Percentiles rank a stretch among this genome's conserved stretches.
Evolutionary conservation across 2,888 invertebrate genomes (phyloP).

Genomic region (Erannis defoliaria): DNA sequence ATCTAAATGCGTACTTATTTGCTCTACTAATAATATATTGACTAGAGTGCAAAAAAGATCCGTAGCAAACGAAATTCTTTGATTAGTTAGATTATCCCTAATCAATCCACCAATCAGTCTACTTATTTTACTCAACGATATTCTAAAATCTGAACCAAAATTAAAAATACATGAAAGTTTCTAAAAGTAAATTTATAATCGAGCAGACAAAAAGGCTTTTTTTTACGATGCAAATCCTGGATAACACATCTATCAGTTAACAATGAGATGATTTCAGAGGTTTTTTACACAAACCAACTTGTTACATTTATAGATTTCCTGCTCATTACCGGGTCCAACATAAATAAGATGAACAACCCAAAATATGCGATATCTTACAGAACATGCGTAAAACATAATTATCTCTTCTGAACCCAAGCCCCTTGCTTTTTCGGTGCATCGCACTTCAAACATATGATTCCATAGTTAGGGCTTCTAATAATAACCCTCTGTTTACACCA

Average conservation of each 20-base stretch:
- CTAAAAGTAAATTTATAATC: not conserved
- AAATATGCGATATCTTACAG: no score
- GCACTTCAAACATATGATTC: conserved; percentile 61
- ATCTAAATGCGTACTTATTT: no score
- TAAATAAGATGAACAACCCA: no score
- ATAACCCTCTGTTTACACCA: conserved; percentile 77
- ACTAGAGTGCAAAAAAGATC: not conserved
- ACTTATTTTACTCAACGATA: not conserved
- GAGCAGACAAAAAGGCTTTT: no score
- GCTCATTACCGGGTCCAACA: not conserved
- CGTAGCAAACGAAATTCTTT: not conserved
- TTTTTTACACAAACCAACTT: not conserved
- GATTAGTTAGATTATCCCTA: not conserved
- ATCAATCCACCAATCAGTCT: not conserved
- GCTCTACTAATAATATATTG: no score
- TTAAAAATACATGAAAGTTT: not conserved
- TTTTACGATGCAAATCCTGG: not conserved
- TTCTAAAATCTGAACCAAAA: not conserved
- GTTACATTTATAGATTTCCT: not conserved
- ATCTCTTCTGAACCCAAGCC: conserved; percentile 2
- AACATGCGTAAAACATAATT: not conserved
- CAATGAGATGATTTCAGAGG: no score
- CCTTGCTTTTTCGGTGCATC: conserved; percentile 47
- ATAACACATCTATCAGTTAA: no score
- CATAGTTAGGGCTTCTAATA: conserved; percentile 69